Evolutionary conservation across 1,140 invertebrate species (phyloP).

Genomic region (Drosophila nikananu): DNA sequence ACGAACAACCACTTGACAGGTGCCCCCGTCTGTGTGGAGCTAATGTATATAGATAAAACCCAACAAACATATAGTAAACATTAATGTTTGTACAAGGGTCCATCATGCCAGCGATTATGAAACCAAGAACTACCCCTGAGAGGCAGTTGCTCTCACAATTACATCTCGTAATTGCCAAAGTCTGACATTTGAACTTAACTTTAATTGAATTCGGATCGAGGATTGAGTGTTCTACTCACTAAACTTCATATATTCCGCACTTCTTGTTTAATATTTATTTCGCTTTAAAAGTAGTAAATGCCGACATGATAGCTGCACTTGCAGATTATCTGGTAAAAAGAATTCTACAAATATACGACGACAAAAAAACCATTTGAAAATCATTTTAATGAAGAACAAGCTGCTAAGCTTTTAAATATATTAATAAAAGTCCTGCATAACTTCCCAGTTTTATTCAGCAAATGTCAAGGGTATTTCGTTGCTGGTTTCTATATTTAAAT

Average conservation of each 20-base stretch:
- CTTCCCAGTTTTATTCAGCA: constrained; percentile 2
- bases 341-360: not conserved
- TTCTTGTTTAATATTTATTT: too few species aligned
- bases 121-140: not conserved
- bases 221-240: too few species aligned
- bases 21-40: not conserved
- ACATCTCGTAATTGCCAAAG: not conserved
- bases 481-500: constrained; percentile 8
- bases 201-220: not conserved
- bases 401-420: not conserved
- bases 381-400: not conserved
- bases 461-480: constrained; percentile 40
- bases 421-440: not conserved
- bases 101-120: constrained; percentile 2
- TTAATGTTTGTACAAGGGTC: constrained; percentile 54
- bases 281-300: too few species aligned
- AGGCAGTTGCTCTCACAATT: too few species aligned
- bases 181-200: not conserved
- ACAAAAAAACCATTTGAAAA: not conserved
- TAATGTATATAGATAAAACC: too few species aligned
- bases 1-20: constrained; percentile 32
- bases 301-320: too few species aligned
- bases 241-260: not conserved
- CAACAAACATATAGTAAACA: constrained; percentile 2
- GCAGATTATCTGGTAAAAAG: too few species aligned